These are phyloP conservation scores for Glossosoma conforme DNA, from an alignment of 1,140 invertebrate genomes.

Conservation along the genomic window DNA sequence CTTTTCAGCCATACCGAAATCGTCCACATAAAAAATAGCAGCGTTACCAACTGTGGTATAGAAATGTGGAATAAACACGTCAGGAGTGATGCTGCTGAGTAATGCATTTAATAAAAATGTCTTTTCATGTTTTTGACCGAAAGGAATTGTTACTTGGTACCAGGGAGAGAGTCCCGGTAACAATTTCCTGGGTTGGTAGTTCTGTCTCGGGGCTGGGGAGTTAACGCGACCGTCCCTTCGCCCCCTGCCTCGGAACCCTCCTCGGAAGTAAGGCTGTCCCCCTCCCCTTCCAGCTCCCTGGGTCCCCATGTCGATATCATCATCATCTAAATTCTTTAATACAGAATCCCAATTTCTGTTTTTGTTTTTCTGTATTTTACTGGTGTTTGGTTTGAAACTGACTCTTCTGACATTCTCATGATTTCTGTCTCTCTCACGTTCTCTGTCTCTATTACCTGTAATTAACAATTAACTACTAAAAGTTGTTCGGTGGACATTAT, in stretches of 20 bases:
- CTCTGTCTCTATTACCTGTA: background rate
- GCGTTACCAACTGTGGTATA: slow-evolving; percentile 53
- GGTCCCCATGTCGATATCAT: slow-evolving; percentile 55
- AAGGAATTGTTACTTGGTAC: slow-evolving; percentile 62
- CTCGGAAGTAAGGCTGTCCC: slow-evolving; percentile 29
- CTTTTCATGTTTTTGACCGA: slow-evolving; percentile 69
- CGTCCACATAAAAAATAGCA: slow-evolving; percentile 65
- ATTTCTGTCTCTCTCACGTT: slow-evolving; percentile 15
- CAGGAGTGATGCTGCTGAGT: slow-evolving; percentile 56
- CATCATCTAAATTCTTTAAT: slow-evolving; percentile 47
- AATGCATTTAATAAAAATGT: slow-evolving; percentile 58
- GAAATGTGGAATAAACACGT: slow-evolving; percentile 60
- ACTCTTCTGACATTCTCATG: slow-evolving; percentile 39
- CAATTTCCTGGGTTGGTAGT: slow-evolving; percentile 38
- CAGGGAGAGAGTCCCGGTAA: slow-evolving; percentile 49
- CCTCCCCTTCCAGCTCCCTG: slow-evolving; percentile 34
- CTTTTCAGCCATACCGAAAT: slow-evolving; percentile 60
- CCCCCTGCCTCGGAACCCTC: slow-evolving; percentile 37
- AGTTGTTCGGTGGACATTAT: background rate
- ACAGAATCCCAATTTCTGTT: slow-evolving; percentile 40
- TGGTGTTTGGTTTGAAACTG: slow-evolving; percentile 51
- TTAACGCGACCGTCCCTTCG: slow-evolving; percentile 36
- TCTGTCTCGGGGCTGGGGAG: slow-evolving; percentile 42
- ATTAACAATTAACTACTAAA: background rate
- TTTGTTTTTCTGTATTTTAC: slow-evolving; percentile 45